A percentile compares a stretch with the other conserved stretches of the same genome.
These are phyloP conservation scores for Caenorhabditis afra DNA, from an alignment of 2,888 invertebrate species.

Conservation along the genomic window DNA sequence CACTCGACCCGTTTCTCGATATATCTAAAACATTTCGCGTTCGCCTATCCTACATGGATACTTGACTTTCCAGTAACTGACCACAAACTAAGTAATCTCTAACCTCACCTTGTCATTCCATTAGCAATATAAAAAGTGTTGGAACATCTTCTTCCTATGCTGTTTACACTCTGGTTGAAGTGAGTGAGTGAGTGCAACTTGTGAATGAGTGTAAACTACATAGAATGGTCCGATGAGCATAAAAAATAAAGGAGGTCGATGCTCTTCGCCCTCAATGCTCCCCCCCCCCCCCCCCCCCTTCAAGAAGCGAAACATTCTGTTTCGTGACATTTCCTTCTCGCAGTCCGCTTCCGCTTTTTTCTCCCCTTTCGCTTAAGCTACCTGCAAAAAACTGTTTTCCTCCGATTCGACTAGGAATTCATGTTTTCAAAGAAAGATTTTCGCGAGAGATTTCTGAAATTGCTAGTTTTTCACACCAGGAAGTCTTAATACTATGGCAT, in stretches of 20 bases:
- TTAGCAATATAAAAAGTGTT: too few relatives aligned
- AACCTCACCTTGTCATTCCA: too few relatives aligned
- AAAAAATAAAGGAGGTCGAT: constrained; percentile 21
- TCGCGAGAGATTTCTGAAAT: too few relatives aligned
- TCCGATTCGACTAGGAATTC: not conserved
- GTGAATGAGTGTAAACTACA: constrained; percentile 33
- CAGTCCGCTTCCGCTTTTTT: constrained; percentile 10
- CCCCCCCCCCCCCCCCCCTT: too few relatives aligned
- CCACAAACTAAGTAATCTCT: too few relatives aligned
- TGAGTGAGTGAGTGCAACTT: constrained; percentile 14
- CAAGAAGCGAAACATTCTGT: constrained; percentile 42
- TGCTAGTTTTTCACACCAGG: constrained; percentile 1
- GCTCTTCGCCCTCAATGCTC: constrained; percentile 6
- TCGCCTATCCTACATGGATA: too few relatives aligned
- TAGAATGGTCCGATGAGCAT: constrained; percentile 39
- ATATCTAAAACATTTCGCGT: too few relatives aligned
- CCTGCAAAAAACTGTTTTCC: not conserved
- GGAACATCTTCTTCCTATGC: too few relatives aligned
- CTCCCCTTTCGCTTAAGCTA: not conserved
- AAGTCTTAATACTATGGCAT: not conserved
- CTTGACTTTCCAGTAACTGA: too few relatives aligned
- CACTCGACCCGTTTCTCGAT: not conserved
- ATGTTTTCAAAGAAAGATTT: too few relatives aligned
- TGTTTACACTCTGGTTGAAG: constrained; percentile 13
- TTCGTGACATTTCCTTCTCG: constrained; percentile 40